Percentiles rank a stretch among this genome's conserved stretches.
Evolutionary conservation across 2,113 vertebrate genomes (phyloP).

Genomic region (Apteryx mantelli): DNA sequence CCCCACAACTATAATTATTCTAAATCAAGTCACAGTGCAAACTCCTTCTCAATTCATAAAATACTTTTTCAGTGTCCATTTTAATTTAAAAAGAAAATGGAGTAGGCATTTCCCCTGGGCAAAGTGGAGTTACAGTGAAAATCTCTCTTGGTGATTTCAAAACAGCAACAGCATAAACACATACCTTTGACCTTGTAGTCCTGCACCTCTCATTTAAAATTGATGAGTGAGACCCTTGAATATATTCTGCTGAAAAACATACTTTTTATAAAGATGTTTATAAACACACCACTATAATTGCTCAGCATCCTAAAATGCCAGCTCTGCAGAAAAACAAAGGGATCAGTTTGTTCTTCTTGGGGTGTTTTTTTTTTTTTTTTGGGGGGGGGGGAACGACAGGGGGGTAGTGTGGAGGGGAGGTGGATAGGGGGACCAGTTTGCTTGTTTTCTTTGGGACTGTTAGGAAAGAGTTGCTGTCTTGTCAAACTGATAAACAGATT

Average conservation of each 20-base stretch:
- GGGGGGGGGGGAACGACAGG: too few relatives aligned
- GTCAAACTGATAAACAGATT: not conserved
- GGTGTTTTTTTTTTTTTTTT: not conserved
- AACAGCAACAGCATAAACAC: not conserved
- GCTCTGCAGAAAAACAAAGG: slow-evolving; percentile 7
- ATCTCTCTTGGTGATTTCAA: slow-evolving; percentile 10
- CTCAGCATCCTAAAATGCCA: not conserved
- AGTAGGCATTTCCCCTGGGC: not conserved
- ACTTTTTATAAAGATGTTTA: slow-evolving; percentile 8
- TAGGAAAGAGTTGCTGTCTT: not conserved
- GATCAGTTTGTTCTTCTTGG: not conserved
- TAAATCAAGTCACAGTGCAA: slow-evolving; percentile 3
- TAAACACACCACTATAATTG: slow-evolving; percentile 16
- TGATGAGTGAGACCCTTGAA: slow-evolving; percentile 37
- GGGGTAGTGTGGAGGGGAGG: too few relatives aligned
- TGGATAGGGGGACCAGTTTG: not conserved
- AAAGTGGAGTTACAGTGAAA: not conserved
- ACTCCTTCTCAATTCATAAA: slow-evolving; percentile 5
- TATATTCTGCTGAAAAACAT: slow-evolving; percentile 48
- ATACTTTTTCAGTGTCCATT: not conserved
- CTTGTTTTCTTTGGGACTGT: not conserved
- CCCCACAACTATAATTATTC: slow-evolving; percentile 58
- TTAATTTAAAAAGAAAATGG: slow-evolving; percentile 21
- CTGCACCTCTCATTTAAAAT: slow-evolving; percentile 36
- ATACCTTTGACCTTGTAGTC: slow-evolving; percentile 26